Conservation (phyloP, 2,797 vertebrate genomes). For the Zalophus californianus region DNA sequence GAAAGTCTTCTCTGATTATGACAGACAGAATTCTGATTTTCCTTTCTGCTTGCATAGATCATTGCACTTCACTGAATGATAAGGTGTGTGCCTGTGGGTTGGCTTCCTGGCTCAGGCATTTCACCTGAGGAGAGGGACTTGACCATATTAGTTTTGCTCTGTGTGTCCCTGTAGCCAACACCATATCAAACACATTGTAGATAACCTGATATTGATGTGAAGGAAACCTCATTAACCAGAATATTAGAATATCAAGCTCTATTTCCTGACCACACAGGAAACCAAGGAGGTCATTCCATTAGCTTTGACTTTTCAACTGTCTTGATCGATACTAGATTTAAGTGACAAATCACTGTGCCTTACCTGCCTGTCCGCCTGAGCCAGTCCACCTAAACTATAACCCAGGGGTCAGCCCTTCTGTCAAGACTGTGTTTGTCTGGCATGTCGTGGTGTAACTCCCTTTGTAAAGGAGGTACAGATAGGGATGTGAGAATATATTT, state of each 20-base stretch:
- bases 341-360: not conserved
- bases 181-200: not conserved
- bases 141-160: not conserved
- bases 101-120: not conserved
- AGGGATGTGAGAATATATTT: not conserved
- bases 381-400: too few relatives aligned
- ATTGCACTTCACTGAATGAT: too few relatives aligned
- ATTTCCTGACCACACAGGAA: not conserved
- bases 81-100: not conserved
- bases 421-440: not conserved
- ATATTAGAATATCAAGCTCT: not conserved
- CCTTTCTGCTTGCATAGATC: not conserved
- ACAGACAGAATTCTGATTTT: not conserved
- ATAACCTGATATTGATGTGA: not conserved
- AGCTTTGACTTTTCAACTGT: constrained; percentile 8
- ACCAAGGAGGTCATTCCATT: not conserved
- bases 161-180: not conserved
- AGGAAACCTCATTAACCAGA: not conserved
- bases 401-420: not conserved
- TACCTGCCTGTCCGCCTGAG: not conserved
- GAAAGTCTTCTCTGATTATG: not conserved
- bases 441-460: too few relatives aligned
- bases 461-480: too few relatives aligned
- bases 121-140: not conserved
- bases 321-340: not conserved